These are phyloP conservation scores for Elymnias hypermnestra DNA, from an alignment of 1,140 invertebrate species.

Conservation along the genomic window DNA sequence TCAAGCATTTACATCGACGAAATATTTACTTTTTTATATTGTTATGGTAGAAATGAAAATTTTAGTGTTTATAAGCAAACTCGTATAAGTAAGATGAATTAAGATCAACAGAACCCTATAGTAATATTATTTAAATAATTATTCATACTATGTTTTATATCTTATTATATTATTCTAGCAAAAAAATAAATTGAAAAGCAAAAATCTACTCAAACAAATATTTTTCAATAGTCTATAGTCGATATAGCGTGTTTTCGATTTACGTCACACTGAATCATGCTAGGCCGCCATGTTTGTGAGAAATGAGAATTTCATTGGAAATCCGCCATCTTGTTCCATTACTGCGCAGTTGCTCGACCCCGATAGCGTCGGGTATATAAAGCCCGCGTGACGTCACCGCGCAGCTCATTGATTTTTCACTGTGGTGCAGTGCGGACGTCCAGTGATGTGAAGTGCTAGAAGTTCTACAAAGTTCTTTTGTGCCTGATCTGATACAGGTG, in stretches of 20 bases:
- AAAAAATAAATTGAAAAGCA: no score
- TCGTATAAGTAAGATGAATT: no score
- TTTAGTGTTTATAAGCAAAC: no score
- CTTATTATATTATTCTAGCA: no score
- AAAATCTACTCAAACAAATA: no score
- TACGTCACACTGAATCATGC: not conserved
- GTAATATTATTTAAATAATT: no score
- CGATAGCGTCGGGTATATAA: slow-evolving; percentile 48
- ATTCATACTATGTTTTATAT: no score
- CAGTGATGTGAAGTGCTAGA: slow-evolving; percentile 48
- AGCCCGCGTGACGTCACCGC: slow-evolving; percentile 45
- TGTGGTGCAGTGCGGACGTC: slow-evolving; percentile 45
- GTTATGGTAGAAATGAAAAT: no score
- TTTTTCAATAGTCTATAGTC: not conserved
- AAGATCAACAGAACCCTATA: no score
- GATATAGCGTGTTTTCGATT: slow-evolving; percentile 3
- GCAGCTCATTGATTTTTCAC: slow-evolving; percentile 33
- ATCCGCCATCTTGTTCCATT: slow-evolving; percentile 55
- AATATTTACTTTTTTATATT: no score
- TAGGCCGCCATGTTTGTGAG: slow-evolving; percentile 9
- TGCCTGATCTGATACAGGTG: slow-evolving; percentile 58
- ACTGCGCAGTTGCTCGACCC: slow-evolving; percentile 49
- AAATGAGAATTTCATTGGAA: slow-evolving; percentile 10
- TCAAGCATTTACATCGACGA: no score
- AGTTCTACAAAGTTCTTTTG: slow-evolving; percentile 45